These are phyloP conservation scores for Pseudopodoces humilis DNA, from an alignment of 2,113 vertebrate species.

Conservation along the genomic window DNA sequence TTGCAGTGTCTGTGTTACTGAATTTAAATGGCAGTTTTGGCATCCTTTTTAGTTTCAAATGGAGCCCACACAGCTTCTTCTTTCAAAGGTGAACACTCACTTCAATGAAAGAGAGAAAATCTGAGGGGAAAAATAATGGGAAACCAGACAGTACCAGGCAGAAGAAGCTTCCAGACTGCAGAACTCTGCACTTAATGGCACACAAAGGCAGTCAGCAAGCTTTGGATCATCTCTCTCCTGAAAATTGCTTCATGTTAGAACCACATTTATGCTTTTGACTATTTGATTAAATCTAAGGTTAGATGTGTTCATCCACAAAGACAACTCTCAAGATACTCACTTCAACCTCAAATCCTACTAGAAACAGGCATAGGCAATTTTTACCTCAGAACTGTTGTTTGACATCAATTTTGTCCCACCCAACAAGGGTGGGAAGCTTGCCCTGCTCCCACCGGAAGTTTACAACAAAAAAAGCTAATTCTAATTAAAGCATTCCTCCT, in stretches of 20 bases:
- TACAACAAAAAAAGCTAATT: neutral
- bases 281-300: neutral
- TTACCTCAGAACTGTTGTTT: neutral
- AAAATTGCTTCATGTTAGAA: neutral
- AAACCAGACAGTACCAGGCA: neutral
- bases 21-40: neutral
- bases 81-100: neutral
- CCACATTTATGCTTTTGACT: neutral
- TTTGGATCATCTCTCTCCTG: neutral
- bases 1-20: neutral
- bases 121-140: neutral
- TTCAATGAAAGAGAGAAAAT: constrained; percentile 1
- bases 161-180: neutral
- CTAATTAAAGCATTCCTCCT: neutral
- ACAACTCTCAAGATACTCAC: neutral
- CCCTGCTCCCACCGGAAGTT: neutral
- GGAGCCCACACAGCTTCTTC: neutral
- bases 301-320: neutral
- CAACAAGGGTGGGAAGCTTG: neutral
- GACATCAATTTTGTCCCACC: neutral
- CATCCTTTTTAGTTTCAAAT: neutral
- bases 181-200: neutral
- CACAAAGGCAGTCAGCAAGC: neutral
- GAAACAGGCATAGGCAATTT: neutral
- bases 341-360: neutral